Conservation (phyloP, 2,113 vertebrate genomes). For the Macquaria ambigua region DNA sequence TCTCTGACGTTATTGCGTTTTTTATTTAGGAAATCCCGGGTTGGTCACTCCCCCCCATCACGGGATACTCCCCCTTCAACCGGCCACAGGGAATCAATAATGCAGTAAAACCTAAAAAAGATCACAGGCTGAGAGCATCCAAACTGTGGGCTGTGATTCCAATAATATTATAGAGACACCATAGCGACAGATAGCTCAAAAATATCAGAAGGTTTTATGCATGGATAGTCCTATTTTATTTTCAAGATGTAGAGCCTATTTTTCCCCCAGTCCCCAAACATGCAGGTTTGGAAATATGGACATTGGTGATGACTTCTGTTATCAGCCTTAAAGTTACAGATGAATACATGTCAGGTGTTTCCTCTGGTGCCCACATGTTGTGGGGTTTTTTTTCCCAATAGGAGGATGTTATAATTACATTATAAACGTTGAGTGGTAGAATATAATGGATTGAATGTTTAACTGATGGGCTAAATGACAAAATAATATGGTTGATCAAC, state of each 20-base stretch:
- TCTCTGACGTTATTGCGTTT: constrained; percentile 64
- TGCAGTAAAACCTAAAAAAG: constrained; percentile 42
- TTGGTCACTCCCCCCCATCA: constrained; percentile 67
- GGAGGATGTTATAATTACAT: no score
- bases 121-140: neutral
- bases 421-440: no score
- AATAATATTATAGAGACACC: neutral
- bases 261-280: no score
- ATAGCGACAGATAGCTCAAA: neutral
- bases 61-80: constrained; percentile 32
- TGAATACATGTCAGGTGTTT: no score
- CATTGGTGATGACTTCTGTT: neutral
- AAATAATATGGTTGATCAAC: no score
- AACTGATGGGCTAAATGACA: no score
- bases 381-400: no score
- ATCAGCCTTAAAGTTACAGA: no score
- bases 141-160: neutral
- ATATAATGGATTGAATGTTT: no score
- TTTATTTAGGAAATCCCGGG: constrained; percentile 76
- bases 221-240: neutral
- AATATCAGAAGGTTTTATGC: neutral
- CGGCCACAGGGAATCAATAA: constrained; percentile 56
- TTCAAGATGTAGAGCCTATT: no score
- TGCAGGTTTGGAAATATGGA: neutral
- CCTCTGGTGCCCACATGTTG: no score